phyloP scores from a whole-genome alignment of 2,888 invertebrate species.

The Frankliniella intonsa region DNA sequence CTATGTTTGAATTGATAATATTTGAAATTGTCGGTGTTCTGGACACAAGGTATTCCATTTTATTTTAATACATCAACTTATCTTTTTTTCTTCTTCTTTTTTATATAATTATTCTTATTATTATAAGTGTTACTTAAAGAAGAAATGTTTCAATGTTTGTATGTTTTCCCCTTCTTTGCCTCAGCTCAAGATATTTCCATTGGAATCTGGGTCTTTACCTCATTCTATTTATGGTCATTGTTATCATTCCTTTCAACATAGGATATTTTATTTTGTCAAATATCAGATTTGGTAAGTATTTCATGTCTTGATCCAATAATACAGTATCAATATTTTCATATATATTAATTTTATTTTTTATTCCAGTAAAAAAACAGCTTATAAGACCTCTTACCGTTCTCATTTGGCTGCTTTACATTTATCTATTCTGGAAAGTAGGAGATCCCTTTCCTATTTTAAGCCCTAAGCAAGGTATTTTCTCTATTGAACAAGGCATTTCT shows the following conservation, averaged over 20 bases:
- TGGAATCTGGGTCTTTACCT: constrained; percentile 92
- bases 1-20: constrained; percentile 98
- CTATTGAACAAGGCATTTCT: constrained; percentile 87
- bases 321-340: not conserved
- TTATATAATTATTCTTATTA: constrained; percentile 40
- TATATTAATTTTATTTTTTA: constrained; percentile 26
- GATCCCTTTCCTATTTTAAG: constrained; percentile 97
- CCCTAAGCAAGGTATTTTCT: constrained; percentile 85
- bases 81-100: not conserved
- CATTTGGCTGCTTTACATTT: constrained; percentile 86
- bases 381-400: constrained; percentile 73
- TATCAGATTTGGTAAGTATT: constrained; percentile 69
- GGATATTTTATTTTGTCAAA: constrained; percentile 91
- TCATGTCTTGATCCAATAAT: not conserved
- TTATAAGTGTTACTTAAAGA: too few relatives aligned
- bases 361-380: constrained; percentile 68
- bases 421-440: constrained; percentile 98
- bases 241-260: constrained; percentile 94
- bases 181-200: constrained; percentile 89
- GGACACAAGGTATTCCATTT: constrained; percentile 69
- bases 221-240: constrained; percentile 89
- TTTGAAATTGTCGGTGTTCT: constrained; percentile 96
- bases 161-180: too few relatives aligned
- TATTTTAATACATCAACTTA: constrained; percentile 28
- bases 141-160: too few relatives aligned